Percentiles rank a stretch among this genome's conserved stretches.
Evolutionary conservation across 2,888 invertebrate species (phyloP).

Genomic region (Corbicula japonica): DNA sequence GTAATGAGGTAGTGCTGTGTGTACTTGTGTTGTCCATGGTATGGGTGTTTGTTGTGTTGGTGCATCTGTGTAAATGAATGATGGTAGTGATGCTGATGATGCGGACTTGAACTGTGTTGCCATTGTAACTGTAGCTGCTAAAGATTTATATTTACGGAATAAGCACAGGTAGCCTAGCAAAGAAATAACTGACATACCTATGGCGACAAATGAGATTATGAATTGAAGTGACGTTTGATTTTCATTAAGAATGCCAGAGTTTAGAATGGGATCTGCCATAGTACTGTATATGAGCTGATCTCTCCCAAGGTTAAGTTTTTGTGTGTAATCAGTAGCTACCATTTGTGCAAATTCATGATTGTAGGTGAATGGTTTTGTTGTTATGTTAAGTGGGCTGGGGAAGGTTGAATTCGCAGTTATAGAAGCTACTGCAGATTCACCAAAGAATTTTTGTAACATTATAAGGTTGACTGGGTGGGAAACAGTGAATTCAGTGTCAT

Average conservation of each 20-base stretch:
- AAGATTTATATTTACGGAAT: too few relatives aligned
- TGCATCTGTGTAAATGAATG: too few relatives aligned
- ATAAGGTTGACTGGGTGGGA: constrained; percentile 8
- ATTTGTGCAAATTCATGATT: neutral
- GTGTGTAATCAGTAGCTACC: neutral
- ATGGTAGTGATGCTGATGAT: too few relatives aligned
- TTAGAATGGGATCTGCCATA: neutral
- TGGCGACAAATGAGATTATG: neutral
- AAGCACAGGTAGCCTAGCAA: too few relatives aligned
- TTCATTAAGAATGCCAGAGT: too few relatives aligned
- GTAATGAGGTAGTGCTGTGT: too few relatives aligned
- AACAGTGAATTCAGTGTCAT: neutral
- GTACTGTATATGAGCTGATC: neutral
- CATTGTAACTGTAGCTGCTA: too few relatives aligned
- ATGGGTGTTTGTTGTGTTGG: too few relatives aligned
- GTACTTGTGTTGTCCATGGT: too few relatives aligned
- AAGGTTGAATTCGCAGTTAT: constrained; percentile 4
- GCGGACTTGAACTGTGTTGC: too few relatives aligned
- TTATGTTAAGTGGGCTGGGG: neutral
- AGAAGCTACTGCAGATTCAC: neutral
- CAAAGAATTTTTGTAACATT: constrained; percentile 7
- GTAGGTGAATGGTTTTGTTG: neutral
- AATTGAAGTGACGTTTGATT: neutral
- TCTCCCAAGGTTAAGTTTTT: constrained; percentile 9
- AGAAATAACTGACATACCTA: neutral